These are phyloP conservation scores for Spisula subtruncata DNA, from an alignment of 2,888 invertebrate species.

Conservation along the genomic window DNA sequence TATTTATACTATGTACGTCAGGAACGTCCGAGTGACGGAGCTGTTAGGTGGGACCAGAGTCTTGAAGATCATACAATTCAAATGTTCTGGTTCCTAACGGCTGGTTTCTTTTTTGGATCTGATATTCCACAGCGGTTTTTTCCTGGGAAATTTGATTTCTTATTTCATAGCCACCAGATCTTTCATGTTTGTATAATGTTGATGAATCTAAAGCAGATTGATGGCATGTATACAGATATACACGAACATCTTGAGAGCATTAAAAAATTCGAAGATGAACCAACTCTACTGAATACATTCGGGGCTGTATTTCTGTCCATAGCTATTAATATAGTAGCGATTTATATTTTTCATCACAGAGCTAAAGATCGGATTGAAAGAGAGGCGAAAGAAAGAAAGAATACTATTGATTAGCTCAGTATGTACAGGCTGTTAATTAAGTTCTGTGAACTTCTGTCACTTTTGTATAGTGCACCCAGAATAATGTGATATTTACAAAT, in stretches of 20 bases:
- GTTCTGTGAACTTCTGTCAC: too few relatives aligned
- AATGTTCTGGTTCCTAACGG: constrained; percentile 85
- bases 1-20: constrained; percentile 62
- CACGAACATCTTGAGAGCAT: constrained; percentile 73
- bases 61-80: constrained; percentile 83
- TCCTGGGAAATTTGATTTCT: constrained; percentile 86
- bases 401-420: constrained; percentile 2
- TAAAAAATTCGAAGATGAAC: constrained; percentile 75
- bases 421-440: too few relatives aligned
- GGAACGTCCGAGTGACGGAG: constrained; percentile 63
- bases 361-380: constrained; percentile 72
- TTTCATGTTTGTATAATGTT: constrained; percentile 87
- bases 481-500: too few relatives aligned
- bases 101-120: constrained; percentile 86
- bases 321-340: constrained; percentile 78
- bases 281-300: constrained; percentile 83
- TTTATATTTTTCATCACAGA: constrained; percentile 77
- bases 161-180: constrained; percentile 87
- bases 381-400: constrained; percentile 48
- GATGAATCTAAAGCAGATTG: constrained; percentile 85
- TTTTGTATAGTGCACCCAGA: too few relatives aligned
- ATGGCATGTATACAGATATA: constrained; percentile 85
- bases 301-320: constrained; percentile 82
- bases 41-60: constrained; percentile 80
- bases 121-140: constrained; percentile 86